Conservation (phyloP, 2,888 invertebrate genomes). For the Megastigmus dorsalis region DNA sequence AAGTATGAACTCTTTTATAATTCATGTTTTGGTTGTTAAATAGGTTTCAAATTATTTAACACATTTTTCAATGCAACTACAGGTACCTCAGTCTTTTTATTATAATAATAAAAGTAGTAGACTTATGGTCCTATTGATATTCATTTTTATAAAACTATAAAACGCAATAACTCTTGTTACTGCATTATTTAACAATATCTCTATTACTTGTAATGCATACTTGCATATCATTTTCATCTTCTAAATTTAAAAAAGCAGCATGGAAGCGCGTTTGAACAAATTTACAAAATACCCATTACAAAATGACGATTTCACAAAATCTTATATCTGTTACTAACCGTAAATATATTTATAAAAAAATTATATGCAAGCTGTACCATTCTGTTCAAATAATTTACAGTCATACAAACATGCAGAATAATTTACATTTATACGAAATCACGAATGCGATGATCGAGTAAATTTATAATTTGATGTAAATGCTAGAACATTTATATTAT, state of each 20-base stretch:
- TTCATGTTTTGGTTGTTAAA: background rate
- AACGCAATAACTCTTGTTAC: slow-evolving; percentile 2
- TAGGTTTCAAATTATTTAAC: background rate
- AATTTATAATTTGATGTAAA: background rate
- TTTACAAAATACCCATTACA: slow-evolving; percentile 18
- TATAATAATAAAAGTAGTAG: slow-evolving; percentile 11
- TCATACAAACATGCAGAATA: slow-evolving; percentile 16
- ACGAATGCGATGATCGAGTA: slow-evolving; percentile 6
- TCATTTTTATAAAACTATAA: slow-evolving; percentile 36
- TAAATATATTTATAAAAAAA: background rate
- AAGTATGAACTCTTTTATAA: background rate
- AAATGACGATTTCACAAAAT: slow-evolving; percentile 17
- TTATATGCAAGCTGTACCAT: background rate
- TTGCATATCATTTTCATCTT: background rate
- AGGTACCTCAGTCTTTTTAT: slow-evolving; percentile 27
- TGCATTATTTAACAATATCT: background rate
- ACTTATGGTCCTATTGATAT: background rate
- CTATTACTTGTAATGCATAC: background rate
- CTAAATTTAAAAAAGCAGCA: background rate
- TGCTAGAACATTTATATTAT: too few species aligned
- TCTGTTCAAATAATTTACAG: slow-evolving; percentile 27
- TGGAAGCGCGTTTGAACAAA: slow-evolving; percentile 5
- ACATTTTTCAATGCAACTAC: slow-evolving; percentile 11
- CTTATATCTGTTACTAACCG: background rate
- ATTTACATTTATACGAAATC: too few species aligned